Percentiles rank a stretch among this genome's conserved stretches.
phyloP scores from a whole-genome alignment of 2,113 vertebrate genomes.

The Embiotoca jacksoni region DNA sequence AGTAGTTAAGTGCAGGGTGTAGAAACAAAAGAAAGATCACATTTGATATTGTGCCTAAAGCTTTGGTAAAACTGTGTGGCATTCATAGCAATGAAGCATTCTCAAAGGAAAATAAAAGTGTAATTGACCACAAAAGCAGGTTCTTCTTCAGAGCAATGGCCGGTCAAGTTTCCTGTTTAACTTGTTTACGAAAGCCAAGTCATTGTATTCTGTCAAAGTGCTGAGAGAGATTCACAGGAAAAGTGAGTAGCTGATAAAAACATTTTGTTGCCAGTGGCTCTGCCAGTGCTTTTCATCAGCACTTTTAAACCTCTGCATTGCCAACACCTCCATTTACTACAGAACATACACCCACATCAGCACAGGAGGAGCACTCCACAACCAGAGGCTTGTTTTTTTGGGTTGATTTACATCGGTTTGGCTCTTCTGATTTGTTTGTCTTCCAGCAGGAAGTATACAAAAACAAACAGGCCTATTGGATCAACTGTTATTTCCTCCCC shows the following conservation, averaged over 20 bases:
- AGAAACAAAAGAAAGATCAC: neutral
- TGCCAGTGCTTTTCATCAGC: neutral
- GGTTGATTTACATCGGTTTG: neutral
- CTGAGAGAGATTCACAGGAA: neutral
- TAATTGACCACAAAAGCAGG: conserved; percentile 44
- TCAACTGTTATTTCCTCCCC: conserved; percentile 13
- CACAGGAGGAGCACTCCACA: conserved; percentile 11
- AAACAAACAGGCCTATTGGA: conserved; percentile 10
- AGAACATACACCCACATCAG: conserved; percentile 23
- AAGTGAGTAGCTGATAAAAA: conserved; percentile 24
- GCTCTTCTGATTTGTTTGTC: conserved; percentile 48
- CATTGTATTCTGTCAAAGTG: neutral
- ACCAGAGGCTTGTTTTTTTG: neutral
- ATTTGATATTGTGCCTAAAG: neutral
- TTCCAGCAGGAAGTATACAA: conserved; percentile 47
- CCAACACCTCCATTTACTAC: conserved; percentile 25
- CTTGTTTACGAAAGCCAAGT: conserved; percentile 33
- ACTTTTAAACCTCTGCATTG: conserved; percentile 24
- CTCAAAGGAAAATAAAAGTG: too few species aligned
- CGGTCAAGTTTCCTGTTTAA: conserved; percentile 61
- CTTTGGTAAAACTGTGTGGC: neutral
- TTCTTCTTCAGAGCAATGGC: conserved; percentile 38
- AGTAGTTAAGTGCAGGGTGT: neutral
- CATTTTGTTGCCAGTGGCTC: neutral
- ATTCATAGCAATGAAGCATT: neutral